These are phyloP conservation scores for Sander vitreus DNA, from an alignment of 2,113 vertebrate species.

Conservation along the genomic window DNA sequence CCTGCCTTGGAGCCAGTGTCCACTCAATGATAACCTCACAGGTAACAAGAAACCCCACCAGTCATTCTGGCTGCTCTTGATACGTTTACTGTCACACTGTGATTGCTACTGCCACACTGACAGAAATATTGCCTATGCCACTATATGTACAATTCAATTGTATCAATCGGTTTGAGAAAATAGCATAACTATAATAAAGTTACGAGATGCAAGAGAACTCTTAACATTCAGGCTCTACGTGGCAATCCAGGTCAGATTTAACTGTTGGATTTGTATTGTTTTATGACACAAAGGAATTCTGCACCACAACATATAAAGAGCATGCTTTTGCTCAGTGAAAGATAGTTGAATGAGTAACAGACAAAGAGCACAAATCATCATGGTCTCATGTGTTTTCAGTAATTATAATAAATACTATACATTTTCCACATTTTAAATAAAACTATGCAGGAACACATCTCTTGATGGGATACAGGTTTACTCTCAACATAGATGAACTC, in stretches of 20 bases:
- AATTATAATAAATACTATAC: background rate
- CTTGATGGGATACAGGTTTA: background rate
- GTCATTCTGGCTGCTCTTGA: background rate
- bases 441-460: background rate
- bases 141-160: background rate
- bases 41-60: conserved; percentile 72
- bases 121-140: background rate
- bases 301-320: background rate
- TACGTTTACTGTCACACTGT: too few species aligned
- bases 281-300: conserved; percentile 22
- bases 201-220: background rate
- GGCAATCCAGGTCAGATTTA: background rate
- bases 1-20: conserved; percentile 89
- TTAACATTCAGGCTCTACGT: background rate
- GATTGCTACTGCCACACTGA: background rate
- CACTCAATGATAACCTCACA: conserved; percentile 85
- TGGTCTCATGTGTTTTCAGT: background rate
- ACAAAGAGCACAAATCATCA: background rate
- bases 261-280: conserved; percentile 2
- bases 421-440: background rate
- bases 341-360: background rate
- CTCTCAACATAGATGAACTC: background rate
- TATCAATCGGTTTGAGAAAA: background rate
- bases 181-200: background rate
- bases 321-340: background rate